Evolutionary conservation across 2,113 vertebrate genomes (phyloP), one percentile per base, ranked within the genome.

Genomic region (Odontophorus gujanensis): DNA sequence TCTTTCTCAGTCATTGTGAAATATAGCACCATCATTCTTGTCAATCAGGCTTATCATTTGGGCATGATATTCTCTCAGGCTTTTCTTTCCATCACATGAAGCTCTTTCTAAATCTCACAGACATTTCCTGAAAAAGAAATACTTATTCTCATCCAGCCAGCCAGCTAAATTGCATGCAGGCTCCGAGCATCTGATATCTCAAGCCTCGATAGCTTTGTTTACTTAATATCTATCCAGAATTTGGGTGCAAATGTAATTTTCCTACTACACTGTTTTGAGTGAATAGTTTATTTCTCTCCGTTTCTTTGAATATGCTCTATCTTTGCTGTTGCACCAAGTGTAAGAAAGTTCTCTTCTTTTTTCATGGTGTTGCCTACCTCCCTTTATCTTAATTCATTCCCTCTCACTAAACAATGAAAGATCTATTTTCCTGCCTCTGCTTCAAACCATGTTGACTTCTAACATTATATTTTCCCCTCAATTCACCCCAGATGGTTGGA

Each of bases 31-130:
- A 32, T 78, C 57, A 34, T 75, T 16, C 8, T 21, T 76, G 73
- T 91, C 71, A 85, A 25, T 95, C 74, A 84, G 34, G 51, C 71
- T 92, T 79, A 58, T 72, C 3, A 47, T 63, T 66, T 82, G 53
- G 22, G 8, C 66, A 48, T 66, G 15, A 48, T 75, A 91, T 55
- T 86, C 82, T 40, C 57, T 22, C 11, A 66, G 75, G 48, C 28
- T 65, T 89, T 94, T 96, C 36, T 53, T 30, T 75, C 38, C 20
- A 2, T 36, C 68, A n/a, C 24, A 68, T 73, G 43, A 65, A 72
- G 5, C 19, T 61, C 9, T 55, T 86, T 57, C 67, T 57, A 85
- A 87, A 72, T 68, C 20, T 76, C 2, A 0, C 43, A 79, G 78
- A 40, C 25, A 8, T 7, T n/a, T 78, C 47, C 51, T 42, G n/a